These are phyloP conservation scores for Philopotamus ludificatus DNA, from an alignment of 1,140 invertebrate species.

Conservation along the genomic window DNA sequence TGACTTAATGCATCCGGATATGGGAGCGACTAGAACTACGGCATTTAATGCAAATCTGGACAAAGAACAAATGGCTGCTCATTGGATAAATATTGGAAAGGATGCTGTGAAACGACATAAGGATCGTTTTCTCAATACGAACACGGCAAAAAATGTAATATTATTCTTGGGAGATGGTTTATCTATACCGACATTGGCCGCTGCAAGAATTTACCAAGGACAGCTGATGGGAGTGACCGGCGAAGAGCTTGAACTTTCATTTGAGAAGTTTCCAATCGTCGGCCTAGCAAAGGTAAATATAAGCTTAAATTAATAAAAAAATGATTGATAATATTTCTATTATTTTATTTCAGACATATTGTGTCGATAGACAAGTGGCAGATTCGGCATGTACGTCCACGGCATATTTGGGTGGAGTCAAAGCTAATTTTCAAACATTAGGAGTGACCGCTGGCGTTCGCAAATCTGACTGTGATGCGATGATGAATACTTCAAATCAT, in stretches of 20 bases:
- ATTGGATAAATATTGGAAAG: slow-evolving; percentile 46
- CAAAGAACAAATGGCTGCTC: slow-evolving; percentile 45
- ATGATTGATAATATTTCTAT: slow-evolving; percentile 2
- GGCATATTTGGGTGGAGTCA: slow-evolving; percentile 81
- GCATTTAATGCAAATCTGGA: neutral
- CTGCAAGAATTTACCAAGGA: slow-evolving; percentile 67
- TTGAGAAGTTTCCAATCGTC: slow-evolving; percentile 74
- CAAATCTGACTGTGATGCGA: slow-evolving; percentile 58
- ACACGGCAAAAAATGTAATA: slow-evolving; percentile 65
- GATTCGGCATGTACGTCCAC: slow-evolving; percentile 79
- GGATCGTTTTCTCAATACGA: slow-evolving; percentile 57
- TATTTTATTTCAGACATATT: slow-evolving; percentile 71
- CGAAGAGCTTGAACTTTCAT: slow-evolving; percentile 68
- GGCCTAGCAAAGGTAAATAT: slow-evolving; percentile 68
- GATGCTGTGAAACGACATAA: slow-evolving; percentile 51
- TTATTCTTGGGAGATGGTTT: slow-evolving; percentile 81
- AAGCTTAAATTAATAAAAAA: neutral
- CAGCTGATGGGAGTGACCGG: slow-evolving; percentile 60
- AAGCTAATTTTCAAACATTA: slow-evolving; percentile 76
- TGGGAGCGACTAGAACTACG: neutral
- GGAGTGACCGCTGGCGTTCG: slow-evolving; percentile 70
- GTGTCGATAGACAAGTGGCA: slow-evolving; percentile 74
- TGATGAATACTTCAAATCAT: slow-evolving; percentile 57
- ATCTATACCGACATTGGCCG: slow-evolving; percentile 72
- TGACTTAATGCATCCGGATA: neutral